These are phyloP conservation scores for Sarcophaga variegata DNA, from an alignment of 2,888 invertebrate genomes.

Conservation along the genomic window DNA sequence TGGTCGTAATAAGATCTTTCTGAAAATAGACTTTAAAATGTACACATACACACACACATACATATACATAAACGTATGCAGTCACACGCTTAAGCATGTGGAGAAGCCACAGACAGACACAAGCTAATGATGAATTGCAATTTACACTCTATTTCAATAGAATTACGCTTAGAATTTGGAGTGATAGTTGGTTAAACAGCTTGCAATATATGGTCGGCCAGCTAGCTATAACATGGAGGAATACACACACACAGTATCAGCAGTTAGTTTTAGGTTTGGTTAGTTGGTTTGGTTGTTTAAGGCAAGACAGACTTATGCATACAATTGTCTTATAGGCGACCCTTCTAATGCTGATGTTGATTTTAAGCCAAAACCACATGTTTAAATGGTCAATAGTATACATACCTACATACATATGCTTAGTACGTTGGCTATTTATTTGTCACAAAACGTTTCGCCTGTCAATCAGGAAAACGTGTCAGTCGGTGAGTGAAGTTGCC, in stretches of 20 bases:
- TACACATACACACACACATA: background rate
- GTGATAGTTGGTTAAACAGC: slow-evolving; percentile 59
- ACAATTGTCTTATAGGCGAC: background rate
- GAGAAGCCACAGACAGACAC: background rate
- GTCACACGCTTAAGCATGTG: background rate
- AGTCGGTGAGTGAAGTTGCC: slow-evolving; percentile 38
- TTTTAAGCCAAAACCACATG: background rate
- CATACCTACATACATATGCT: background rate
- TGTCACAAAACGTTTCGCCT: slow-evolving; percentile 13
- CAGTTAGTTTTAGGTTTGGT: slow-evolving; percentile 33
- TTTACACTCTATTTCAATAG: slow-evolving; percentile 69
- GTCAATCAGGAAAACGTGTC: slow-evolving; percentile 20
- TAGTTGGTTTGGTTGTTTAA: background rate
- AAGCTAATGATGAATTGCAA: slow-evolving; percentile 61
- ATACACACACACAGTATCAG: background rate
- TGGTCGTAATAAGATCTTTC: slow-evolving; percentile 37
- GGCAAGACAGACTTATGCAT: background rate
- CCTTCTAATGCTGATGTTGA: background rate
- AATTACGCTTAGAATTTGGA: slow-evolving; percentile 69
- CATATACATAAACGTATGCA: background rate
- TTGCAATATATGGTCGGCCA: slow-evolving; percentile 59
- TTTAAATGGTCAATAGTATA: background rate
- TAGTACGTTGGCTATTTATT: no score
- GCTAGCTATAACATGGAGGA: background rate
- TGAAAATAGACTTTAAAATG: slow-evolving; percentile 55